These are phyloP conservation scores for Tachypleus tridentatus DNA, from an alignment of 1,140 invertebrate genomes.

Conservation along the genomic window DNA sequence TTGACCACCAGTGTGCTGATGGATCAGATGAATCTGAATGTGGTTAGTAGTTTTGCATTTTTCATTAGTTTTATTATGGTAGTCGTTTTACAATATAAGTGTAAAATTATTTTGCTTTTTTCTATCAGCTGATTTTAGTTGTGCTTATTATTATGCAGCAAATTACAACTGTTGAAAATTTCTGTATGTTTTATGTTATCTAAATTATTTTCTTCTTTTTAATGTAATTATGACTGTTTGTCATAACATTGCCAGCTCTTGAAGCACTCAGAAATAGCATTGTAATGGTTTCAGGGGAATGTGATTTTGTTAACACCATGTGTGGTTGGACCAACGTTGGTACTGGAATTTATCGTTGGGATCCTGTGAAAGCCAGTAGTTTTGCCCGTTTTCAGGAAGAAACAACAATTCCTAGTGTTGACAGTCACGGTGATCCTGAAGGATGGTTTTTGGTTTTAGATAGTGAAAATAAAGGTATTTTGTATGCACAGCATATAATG, in stretches of 20 bases:
- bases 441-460: constrained; percentile 14
- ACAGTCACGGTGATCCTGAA: constrained; percentile 6
- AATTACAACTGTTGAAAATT: background rate
- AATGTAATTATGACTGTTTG: too few species aligned
- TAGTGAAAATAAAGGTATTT: constrained; percentile 1
- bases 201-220: background rate
- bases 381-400: background rate
- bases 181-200: background rate
- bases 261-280: background rate
- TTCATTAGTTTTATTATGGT: too few species aligned
- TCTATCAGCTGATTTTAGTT: background rate
- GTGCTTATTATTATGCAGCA: background rate
- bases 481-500: background rate
- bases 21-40: constrained; percentile 30
- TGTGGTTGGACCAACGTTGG: constrained; percentile 20
- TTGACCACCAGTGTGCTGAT: constrained; percentile 33
- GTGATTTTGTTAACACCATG: constrained; percentile 22
- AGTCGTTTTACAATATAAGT: too few species aligned
- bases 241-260: too few species aligned
- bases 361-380: constrained; percentile 1
- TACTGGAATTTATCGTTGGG: constrained; percentile 8
- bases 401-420: constrained; percentile 1
- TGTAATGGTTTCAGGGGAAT: constrained; percentile 17
- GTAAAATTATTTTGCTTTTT: background rate
- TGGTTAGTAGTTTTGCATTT: constrained; percentile 10